phyloP scores from a whole-genome alignment of 2,888 invertebrate species.

The Lithophane semibrunnea region DNA sequence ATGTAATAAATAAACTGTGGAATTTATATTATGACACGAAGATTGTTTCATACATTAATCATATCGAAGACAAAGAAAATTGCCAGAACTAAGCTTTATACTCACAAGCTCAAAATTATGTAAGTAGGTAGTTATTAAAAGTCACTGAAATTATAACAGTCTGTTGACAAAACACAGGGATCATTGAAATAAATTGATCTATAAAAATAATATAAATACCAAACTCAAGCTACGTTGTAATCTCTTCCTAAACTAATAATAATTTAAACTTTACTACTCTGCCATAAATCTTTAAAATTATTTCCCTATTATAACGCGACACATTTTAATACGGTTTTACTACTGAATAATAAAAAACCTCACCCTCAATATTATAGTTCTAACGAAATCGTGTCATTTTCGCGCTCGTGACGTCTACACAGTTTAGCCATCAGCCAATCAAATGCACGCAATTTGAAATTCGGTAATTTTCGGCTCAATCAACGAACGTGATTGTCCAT shows the following conservation, averaged over 20 bases:
- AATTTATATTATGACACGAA: conserved; percentile 51
- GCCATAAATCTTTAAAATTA: conserved; percentile 68
- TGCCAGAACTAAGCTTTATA: conserved; percentile 24
- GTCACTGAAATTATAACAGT: conserved; percentile 36
- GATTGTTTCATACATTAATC: conserved; percentile 49
- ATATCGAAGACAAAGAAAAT: conserved; percentile 47
- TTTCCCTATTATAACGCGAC: conserved; percentile 53
- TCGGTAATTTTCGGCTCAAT: conserved; percentile 61
- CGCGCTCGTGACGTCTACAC: conserved; percentile 43
- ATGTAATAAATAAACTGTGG: conserved; percentile 56
- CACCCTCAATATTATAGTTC: conserved; percentile 49
- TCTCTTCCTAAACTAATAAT: conserved; percentile 71
- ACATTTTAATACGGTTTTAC: conserved; percentile 52
- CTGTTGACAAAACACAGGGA: conserved; percentile 57
- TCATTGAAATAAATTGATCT: conserved; percentile 54
- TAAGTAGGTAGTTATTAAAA: conserved; percentile 12
- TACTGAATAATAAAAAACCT: conserved; percentile 50
- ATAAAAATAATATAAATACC: conserved; percentile 63
- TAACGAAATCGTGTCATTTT: conserved; percentile 57
- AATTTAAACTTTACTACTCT: conserved; percentile 62
- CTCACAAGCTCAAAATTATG: conserved; percentile 8
- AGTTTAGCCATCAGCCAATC: conserved; percentile 56
- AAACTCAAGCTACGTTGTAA: conserved; percentile 61
- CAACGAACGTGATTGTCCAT: conserved; percentile 54
- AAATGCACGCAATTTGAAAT: conserved; percentile 61